Conservation (phyloP, 2,797 vertebrate species). For the Basileuterus tristriatus region DNA sequence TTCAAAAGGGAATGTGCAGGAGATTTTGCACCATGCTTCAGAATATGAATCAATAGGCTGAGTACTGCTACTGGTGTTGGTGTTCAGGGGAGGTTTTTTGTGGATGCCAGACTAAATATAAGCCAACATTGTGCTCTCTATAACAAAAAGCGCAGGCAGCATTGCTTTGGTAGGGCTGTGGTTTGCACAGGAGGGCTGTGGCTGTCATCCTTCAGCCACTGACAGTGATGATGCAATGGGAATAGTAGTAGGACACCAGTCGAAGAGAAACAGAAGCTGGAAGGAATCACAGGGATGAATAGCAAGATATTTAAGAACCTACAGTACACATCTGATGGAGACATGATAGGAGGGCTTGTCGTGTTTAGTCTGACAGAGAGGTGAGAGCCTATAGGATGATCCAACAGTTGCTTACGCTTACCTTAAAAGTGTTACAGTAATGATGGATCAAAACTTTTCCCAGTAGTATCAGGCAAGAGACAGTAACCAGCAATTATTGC, state of each 20-base stretch:
- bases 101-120: not conserved
- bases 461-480: not conserved
- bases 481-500: not conserved
- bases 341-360: too few species aligned
- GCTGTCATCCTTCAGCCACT: not conserved
- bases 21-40: not conserved
- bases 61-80: not conserved
- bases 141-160: not conserved
- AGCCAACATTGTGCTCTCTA: not conserved
- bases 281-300: accelerated
- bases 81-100: not conserved
- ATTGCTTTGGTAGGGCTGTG: not conserved
- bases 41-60: not conserved
- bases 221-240: not conserved
- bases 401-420: not conserved
- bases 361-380: not conserved
- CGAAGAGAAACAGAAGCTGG: not conserved
- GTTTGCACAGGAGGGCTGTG: not conserved
- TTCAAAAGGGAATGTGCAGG: not conserved
- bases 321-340: not conserved
- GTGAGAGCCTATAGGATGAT: not conserved
- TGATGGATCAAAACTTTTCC: not conserved
- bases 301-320: not conserved
- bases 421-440: not conserved
- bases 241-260: accelerated